Conservation (phyloP, 2,797 vertebrate species). For the Pelobates cultripes region DNA sequence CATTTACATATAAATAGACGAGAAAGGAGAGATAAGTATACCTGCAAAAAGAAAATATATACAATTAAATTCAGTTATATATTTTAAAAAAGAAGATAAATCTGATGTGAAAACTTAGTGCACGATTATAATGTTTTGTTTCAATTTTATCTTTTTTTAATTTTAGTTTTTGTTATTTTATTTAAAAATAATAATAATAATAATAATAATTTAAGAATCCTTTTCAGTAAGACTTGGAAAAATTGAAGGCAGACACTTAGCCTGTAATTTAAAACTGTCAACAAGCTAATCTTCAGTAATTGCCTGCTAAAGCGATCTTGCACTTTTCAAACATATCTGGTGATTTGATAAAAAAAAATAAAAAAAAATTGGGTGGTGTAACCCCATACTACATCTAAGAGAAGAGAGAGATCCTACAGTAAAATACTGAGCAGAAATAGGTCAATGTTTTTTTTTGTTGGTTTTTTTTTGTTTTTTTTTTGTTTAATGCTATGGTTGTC, state of each 20-base stretch:
- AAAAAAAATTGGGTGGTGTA: conserved; percentile 25
- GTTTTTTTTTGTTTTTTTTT: too few relatives aligned
- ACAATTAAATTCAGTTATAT: too few relatives aligned
- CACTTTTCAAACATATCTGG: conserved; percentile 61
- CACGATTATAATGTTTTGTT: background rate
- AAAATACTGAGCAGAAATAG: background rate
- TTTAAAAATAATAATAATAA: background rate
- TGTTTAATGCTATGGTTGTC: background rate
- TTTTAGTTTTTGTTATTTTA: background rate
- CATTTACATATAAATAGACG: too few relatives aligned
- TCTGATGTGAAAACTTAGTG: too few relatives aligned
- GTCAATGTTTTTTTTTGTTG: too few relatives aligned
- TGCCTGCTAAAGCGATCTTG: conserved; percentile 71
- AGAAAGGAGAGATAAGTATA: too few relatives aligned
- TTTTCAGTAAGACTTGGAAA: conserved; percentile 57
- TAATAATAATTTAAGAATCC: background rate
- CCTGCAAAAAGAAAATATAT: too few relatives aligned
- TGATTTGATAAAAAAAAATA: conserved; percentile 62
- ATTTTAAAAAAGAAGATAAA: too few relatives aligned
- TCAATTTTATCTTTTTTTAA: too few relatives aligned
- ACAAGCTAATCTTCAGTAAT: conserved; percentile 75
- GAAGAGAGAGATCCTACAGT: background rate
- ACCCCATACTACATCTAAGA: conserved; percentile 52
- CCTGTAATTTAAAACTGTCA: conserved; percentile 78
- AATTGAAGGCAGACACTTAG: conserved; percentile 61